These are phyloP conservation scores for Eristalis pertinax DNA, from an alignment of 2,888 invertebrate genomes.

Conservation along the genomic window DNA sequence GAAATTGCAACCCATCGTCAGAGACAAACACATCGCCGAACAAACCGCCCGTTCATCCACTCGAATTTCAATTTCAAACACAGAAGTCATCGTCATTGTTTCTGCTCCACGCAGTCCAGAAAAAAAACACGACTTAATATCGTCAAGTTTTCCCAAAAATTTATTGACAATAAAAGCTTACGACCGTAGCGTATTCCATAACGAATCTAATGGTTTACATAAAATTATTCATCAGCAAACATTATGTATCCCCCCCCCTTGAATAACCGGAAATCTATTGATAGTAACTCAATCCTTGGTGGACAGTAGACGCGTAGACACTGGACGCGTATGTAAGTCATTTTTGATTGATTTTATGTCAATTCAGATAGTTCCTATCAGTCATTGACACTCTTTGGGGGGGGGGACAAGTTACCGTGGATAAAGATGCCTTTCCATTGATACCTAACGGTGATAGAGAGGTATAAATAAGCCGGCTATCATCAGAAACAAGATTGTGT, in stretches of 20 bases:
- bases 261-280: not conserved
- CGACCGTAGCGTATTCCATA: not conserved
- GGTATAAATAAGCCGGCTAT: not conserved
- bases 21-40: not conserved
- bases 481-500: not conserved
- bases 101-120: not conserved
- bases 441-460: not conserved
- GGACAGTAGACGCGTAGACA: not conserved
- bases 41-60: not conserved
- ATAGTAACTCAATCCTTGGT: not conserved
- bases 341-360: not conserved
- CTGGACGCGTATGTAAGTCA: not conserved
- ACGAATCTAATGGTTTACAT: not conserved
- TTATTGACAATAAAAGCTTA: not conserved
- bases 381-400: not conserved
- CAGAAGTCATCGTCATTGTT: not conserved
- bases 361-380: not conserved
- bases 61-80: not conserved
- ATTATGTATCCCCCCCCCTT: not conserved
- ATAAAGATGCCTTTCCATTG: not conserved
- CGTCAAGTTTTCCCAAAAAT: not conserved
- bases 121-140: not conserved
- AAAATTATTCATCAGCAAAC: not conserved
- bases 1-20: not conserved
- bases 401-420: not conserved